Conservation (phyloP, 2,888 invertebrate genomes). For the Zaprionus obscuricornis region DNA sequence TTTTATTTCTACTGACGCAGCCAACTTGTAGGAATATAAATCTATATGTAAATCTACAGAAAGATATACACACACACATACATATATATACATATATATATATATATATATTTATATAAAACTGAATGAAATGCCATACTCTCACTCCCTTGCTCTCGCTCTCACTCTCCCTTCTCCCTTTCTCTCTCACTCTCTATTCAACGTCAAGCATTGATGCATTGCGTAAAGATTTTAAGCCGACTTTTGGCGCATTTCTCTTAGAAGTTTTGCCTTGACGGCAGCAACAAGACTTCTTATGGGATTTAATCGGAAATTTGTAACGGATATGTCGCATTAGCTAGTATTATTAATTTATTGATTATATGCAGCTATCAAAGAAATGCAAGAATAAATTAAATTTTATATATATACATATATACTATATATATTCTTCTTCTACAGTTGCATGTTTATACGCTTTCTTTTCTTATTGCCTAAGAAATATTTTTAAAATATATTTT, state of each 20-base stretch:
- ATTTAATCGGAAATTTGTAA: too few species aligned
- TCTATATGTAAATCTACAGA: constrained; percentile 31
- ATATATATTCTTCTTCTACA: too few species aligned
- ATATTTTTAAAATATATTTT: too few species aligned
- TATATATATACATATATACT: too few species aligned
- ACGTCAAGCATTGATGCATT: constrained; percentile 45
- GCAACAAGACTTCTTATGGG: neutral
- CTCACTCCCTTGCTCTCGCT: too few species aligned
- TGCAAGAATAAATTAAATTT: too few species aligned
- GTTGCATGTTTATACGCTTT: too few species aligned
- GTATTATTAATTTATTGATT: too few species aligned
- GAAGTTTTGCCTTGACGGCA: constrained; percentile 17
- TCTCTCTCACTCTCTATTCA: neutral
- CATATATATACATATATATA: constrained; percentile 27
- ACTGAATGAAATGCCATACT: constrained; percentile 75
- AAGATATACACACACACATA: constrained; percentile 3
- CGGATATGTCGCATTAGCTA: constrained; percentile 67
- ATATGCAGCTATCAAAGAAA: too few species aligned
- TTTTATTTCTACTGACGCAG: constrained; percentile 8
- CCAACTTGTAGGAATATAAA: neutral
- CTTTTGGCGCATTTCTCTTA: constrained; percentile 63
- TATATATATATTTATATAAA: constrained; percentile 34
- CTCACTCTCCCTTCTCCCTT: neutral
- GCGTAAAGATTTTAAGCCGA: constrained; percentile 63
- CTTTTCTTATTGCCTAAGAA: too few species aligned